Conservation (phyloP, 1,140 invertebrate species). For the Batillaria attramentaria region DNA sequence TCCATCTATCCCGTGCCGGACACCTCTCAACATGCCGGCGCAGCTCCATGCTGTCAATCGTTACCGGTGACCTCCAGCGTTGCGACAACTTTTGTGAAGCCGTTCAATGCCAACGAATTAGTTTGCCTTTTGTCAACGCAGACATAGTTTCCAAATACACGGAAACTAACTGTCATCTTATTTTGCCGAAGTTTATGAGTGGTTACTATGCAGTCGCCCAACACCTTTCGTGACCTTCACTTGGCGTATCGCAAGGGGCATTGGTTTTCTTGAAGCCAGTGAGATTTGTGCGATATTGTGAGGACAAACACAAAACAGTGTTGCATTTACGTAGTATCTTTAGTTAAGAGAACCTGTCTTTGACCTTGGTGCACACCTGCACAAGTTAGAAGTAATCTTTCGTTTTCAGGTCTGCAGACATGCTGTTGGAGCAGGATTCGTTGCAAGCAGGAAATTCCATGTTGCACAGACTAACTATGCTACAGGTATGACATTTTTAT, state of each 20-base stretch:
- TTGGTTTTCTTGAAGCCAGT: neutral
- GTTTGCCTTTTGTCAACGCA: too few species aligned
- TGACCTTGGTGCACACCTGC: neutral
- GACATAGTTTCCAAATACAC: too few species aligned
- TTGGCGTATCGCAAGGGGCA: neutral
- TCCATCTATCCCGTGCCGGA: too few species aligned
- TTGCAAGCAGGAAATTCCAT: constrained; percentile 62
- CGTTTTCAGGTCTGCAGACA: constrained; percentile 61
- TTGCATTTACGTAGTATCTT: neutral
- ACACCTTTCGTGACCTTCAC: neutral
- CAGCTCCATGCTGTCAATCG: too few species aligned
- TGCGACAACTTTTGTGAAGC: too few species aligned
- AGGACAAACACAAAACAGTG: neutral
- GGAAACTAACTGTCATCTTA: too few species aligned
- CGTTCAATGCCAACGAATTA: too few species aligned
- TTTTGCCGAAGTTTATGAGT: too few species aligned
- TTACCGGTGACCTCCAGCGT: too few species aligned
- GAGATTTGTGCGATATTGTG: neutral
- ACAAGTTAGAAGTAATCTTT: constrained; percentile 21
- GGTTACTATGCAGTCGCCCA: too few species aligned
- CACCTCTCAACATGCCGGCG: neutral
- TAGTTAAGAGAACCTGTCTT: neutral
- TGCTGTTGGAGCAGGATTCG: constrained; percentile 66
- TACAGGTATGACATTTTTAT: too few species aligned
- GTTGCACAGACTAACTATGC: constrained; percentile 46